Evolutionary conservation across 2,113 vertebrate species (phyloP).

Genomic region (Cisticola juncidis): DNA sequence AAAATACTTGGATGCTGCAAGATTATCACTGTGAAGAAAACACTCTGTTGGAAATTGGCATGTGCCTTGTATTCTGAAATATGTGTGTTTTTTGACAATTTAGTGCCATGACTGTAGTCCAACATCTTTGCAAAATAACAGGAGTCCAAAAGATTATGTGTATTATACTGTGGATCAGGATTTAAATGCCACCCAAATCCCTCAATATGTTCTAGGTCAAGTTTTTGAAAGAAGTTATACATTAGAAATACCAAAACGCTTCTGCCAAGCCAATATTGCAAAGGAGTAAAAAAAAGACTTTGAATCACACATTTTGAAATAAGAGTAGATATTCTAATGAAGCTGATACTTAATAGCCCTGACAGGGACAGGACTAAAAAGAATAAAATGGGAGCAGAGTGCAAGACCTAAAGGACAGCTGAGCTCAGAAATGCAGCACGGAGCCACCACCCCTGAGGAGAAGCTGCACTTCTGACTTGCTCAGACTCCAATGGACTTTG

Average conservation of each 20-base stretch:
- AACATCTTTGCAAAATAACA: neutral
- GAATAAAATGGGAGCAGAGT: neutral
- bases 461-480: neutral
- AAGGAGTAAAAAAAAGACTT: neutral
- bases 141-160: neutral
- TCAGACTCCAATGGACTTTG: neutral
- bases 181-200: neutral
- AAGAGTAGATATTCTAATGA: neutral
- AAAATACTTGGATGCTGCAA: neutral
- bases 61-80: neutral
- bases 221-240: neutral
- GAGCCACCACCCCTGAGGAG: neutral
- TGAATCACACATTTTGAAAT: neutral
- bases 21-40: neutral
- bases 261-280: neutral
- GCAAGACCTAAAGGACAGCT: neutral
- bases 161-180: neutral
- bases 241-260: rapidly evolving
- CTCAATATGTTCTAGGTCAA: neutral
- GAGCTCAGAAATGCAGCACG: neutral
- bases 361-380: neutral
- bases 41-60: neutral
- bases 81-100: neutral
- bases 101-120: neutral
- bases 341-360: neutral